A percentile compares a stretch with the other conserved stretches of the same genome.
Evolutionary conservation across 2,113 vertebrate species (phyloP).

Genomic region (Solenodon paradoxus): DNA sequence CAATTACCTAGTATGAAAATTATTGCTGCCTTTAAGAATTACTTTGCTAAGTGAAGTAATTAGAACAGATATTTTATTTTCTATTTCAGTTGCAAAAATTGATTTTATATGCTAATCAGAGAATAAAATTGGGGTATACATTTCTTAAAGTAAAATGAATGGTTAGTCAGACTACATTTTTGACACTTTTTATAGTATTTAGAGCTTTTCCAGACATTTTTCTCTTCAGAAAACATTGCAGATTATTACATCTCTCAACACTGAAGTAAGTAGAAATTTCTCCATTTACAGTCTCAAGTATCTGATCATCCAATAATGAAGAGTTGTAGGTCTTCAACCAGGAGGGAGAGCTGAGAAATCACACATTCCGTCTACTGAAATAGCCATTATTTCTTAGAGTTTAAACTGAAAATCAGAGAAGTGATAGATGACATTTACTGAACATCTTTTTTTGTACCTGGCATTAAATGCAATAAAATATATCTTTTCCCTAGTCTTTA

Average conservation of each 20-base stretch:
- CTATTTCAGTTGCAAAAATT: slow-evolving; percentile 44
- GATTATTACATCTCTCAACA: not conserved
- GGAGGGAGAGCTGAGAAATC: not conserved
- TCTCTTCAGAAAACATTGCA: slow-evolving; percentile 15
- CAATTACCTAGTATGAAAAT: slow-evolving; percentile 65
- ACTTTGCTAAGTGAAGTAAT: slow-evolving; percentile 70
- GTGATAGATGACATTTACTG: not conserved
- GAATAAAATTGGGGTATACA: slow-evolving; percentile 71
- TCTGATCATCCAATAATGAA: slow-evolving; percentile 22
- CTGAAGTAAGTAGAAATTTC: not conserved
- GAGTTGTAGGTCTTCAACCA: not conserved
- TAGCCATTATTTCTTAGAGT: not conserved
- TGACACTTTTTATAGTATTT: slow-evolving; percentile 55
- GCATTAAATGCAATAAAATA: not conserved
- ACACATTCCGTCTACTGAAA: not conserved
- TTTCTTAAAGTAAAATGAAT: slow-evolving; percentile 76
- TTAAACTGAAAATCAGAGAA: not conserved
- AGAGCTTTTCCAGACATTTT: slow-evolving; percentile 56
- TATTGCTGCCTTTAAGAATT: slow-evolving; percentile 63
- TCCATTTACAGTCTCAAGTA: not conserved
- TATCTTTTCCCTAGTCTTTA: not conserved
- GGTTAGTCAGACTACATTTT: slow-evolving; percentile 67
- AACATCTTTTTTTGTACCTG: not conserved
- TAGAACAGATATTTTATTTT: slow-evolving; percentile 73
- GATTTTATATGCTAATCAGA: slow-evolving; percentile 61